Evolutionary conservation across 2,113 vertebrate species (phyloP).

Genomic region (Apaloderma vittatum): DNA sequence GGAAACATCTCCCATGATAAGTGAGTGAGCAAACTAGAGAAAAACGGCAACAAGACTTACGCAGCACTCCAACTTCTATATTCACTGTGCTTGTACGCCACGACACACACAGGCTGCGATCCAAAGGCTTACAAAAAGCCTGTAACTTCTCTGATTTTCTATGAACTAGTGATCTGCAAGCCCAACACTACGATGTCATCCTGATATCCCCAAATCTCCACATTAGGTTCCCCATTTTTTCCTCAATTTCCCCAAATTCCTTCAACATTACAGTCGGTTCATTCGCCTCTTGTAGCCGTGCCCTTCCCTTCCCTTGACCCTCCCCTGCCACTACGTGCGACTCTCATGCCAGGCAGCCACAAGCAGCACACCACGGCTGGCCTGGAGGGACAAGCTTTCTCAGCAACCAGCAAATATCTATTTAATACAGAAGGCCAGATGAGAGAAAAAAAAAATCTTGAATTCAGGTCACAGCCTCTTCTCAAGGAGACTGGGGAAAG

Average conservation of each 20-base stretch:
- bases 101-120: not conserved
- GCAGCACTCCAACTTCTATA: not conserved
- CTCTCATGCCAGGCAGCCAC: not conserved
- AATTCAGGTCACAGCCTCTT: not conserved
- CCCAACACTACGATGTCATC: not conserved
- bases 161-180: not conserved
- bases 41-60: conserved; percentile 14
- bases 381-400: not conserved
- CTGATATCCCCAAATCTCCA: not conserved
- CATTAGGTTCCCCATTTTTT: not conserved
- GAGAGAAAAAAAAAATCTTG: not conserved
- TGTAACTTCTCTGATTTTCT: not conserved
- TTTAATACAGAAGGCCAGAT: not conserved
- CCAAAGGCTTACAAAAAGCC: not conserved
- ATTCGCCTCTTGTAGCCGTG: not conserved
- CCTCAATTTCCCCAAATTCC: not conserved
- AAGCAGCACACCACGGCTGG: not conserved
- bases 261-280: not conserved
- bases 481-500: not conserved
- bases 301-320: not conserved
- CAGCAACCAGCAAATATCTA: not conserved
- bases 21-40: not conserved
- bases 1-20: not conserved
- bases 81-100: not conserved
- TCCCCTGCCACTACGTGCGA: not conserved